A percentile compares a stretch with the other conserved stretches of the same genome.
These are phyloP conservation scores for Stegodyphus mimosarum DNA, from an alignment of 1,140 invertebrate species.

Conservation along the genomic window DNA sequence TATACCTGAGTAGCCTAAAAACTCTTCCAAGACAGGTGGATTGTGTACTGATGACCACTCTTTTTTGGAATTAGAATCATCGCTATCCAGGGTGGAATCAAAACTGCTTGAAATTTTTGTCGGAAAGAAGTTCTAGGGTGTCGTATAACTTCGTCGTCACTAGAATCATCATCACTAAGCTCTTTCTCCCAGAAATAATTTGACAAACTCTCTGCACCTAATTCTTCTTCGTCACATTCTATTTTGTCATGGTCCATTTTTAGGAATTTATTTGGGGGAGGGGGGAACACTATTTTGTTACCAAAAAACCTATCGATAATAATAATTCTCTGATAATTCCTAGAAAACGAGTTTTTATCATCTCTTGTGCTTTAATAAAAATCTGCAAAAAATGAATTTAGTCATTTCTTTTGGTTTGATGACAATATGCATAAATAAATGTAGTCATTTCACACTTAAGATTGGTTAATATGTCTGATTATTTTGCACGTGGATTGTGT, in stretches of 20 bases:
- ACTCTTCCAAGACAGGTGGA: not conserved
- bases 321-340: not conserved
- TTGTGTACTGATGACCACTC: not conserved
- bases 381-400: not conserved
- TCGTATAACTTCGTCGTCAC: not conserved
- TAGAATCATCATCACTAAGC: too few species aligned
- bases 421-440: not conserved
- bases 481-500: too few species aligned
- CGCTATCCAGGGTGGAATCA: not conserved
- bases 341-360: not conserved
- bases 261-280: too few species aligned
- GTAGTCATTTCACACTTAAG: not conserved
- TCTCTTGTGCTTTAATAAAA: not conserved
- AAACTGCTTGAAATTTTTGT: not conserved
- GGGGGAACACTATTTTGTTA: too few species aligned
- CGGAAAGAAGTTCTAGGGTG: not conserved
- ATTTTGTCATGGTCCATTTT: too few species aligned
- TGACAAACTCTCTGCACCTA: too few species aligned
- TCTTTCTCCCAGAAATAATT: too few species aligned
- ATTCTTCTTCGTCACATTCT: too few species aligned
- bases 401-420: not conserved
- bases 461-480: not conserved
- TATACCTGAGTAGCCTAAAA: not conserved
- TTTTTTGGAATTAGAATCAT: not conserved
- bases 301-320: too few species aligned